Base-by-base conservation (phyloP, 1,140 invertebrate genomes). In the Onthophagus taurus region DNA sequence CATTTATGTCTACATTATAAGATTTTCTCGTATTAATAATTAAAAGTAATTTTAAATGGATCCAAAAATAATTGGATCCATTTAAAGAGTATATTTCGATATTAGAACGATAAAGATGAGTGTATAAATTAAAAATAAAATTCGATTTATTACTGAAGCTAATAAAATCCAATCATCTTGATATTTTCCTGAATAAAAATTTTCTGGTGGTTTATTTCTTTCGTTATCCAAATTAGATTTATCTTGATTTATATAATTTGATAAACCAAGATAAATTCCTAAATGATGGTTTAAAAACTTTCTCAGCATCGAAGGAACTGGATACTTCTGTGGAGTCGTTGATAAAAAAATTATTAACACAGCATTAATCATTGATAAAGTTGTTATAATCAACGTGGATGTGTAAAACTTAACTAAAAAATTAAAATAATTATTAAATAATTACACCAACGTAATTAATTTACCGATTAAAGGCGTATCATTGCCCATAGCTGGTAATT, bases 391-490 rank as follows among this genome's bases (percentile, higher is more conserved):
- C 20, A 80, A 59, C 44, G 70, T 73, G 46, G 64, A 69, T 26
- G 64, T 76, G 54, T 73, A 82, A 51, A 68, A 67, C 6, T 68
- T 53, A 20, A 71, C n/a, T n/a, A n/a, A n/a, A n/a, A n/a, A n/a
- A n/a, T n/a, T n/a, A n/a, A n/a, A n/a, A n/a, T n/a, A n/a, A n/a
- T n/a, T n/a, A n/a, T n/a, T n/a, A n/a, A n/a, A n/a, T n/a, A n/a
- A n/a, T n/a, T n/a, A n/a, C n/a, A n/a, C n/a, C n/a, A n/a, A n/a
- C n/a, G n/a, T n/a, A n/a, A n/a, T n/a, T n/a, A n/a, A n/a, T n/a
- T n/a, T n/a, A n/a, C n/a, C 76, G 36, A 83, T 70, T 18, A 80
- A 61, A 12, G 80, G 80, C 31, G 78, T 71, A 48, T 74, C 72
- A 3, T 67, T 62, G n/a, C 74, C 71, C 50, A 76, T 67, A 1